Conservation (phyloP, 2,888 invertebrate species). For the Torymus auratus region DNA sequence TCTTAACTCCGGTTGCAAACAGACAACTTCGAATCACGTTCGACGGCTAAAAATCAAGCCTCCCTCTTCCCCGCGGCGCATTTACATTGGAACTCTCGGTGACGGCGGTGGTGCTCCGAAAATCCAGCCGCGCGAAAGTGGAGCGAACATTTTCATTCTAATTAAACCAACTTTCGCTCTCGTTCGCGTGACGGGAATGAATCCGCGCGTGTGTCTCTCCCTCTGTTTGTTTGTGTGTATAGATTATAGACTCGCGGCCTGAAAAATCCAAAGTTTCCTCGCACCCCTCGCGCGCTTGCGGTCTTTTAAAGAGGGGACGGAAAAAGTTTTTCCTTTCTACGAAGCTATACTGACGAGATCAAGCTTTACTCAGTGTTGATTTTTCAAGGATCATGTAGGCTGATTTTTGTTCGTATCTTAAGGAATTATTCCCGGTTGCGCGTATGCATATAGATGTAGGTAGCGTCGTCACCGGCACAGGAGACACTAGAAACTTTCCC, state of each 20-base stretch:
- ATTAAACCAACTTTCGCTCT: conserved; percentile 50
- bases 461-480: too few relatives aligned
- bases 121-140: conserved; percentile 37
- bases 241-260: not conserved
- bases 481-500: not conserved
- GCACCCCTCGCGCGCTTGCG: not conserved
- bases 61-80: not conserved
- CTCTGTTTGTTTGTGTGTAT: not conserved
- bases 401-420: too few relatives aligned
- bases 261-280: conserved; percentile 13
- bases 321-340: too few relatives aligned
- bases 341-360: too few relatives aligned
- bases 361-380: too few relatives aligned
- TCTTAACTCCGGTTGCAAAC: not conserved
- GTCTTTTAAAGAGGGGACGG: too few relatives aligned
- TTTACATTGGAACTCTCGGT: conserved; percentile 7
- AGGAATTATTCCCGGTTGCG: too few relatives aligned
- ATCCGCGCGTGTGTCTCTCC: not conserved
- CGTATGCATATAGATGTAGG: too few relatives aligned
- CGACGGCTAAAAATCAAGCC: conserved; percentile 10
- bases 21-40: conserved; percentile 3
- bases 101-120: not conserved
- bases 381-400: too few relatives aligned
- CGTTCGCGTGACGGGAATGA: conserved; percentile 38
- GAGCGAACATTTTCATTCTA: conserved; percentile 47